Evolutionary conservation across 2,113 vertebrate species (phyloP), one percentile per base, ranked within the genome.

Genomic region (Rhinogobius similis): DNA sequence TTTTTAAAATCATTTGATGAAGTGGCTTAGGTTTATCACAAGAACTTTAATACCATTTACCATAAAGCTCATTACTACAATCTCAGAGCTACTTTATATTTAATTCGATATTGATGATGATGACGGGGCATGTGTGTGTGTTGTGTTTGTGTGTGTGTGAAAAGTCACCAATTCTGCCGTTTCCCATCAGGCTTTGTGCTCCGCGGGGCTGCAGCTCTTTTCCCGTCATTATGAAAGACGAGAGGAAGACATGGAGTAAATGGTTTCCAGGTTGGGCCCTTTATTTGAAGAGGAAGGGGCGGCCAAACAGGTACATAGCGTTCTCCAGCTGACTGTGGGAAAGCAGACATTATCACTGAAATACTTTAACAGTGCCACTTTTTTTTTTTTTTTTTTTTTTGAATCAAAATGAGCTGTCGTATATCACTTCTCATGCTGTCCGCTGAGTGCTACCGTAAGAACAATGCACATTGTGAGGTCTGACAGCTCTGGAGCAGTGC

Each of bases 201-300:
- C 78, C 68, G 61, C 21, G 65, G 77, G 79, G 79, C 76, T 71
- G 76, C 67, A 83, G 65, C 73, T 82, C 84, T 86, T 90, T 61
- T 89, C 74, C 84, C 74, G 75, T 89, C 87, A 89, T 91, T 89
- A 90, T 59, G 50, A 86, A 72, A 62, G 68, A 82, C 53, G 56
- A 67, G 82, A 67, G 82, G 73, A 85, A 86, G 81, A 79, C 62
- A 62, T 72, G 77, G 78, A 74, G 72, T 68, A 84, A 90, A 90
- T 91, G 77, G 88, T 87, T 91, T 89, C 86, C 87, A 89, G 88
- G 82, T 89, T 86, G 85, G 59, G 72, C 84, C 26, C 86, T 78
- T 79, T 86, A 87, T 89, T 70, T 78, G 64, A 32, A 32, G n/a
- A 66, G 64, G 67, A 73, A 79, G 68, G 76, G 16, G 43, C 7